These are phyloP conservation scores for Xylota segnis DNA, from an alignment of 2,888 invertebrate genomes.

Conservation along the genomic window DNA sequence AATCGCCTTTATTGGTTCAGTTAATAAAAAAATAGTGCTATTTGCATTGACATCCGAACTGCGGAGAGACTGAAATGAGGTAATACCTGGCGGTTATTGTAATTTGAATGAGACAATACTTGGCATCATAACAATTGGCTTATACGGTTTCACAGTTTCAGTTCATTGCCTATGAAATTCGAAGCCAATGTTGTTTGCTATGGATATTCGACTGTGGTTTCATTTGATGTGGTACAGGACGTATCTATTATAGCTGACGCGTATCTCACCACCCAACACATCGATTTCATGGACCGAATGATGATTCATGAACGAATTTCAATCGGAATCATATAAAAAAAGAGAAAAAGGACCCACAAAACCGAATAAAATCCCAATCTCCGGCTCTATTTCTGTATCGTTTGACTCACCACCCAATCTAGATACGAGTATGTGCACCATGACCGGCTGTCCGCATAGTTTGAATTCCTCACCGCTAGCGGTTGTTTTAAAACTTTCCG, in stretches of 20 bases:
- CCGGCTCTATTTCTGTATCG: constrained; percentile 19
- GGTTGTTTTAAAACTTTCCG: constrained; percentile 4
- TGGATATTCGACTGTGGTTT: neutral
- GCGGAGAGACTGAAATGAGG: constrained; percentile 6
- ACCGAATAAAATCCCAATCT: constrained; percentile 7
- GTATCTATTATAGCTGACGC: neutral
- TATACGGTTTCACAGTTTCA: constrained; percentile 27
- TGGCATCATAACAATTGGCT: constrained; percentile 12
- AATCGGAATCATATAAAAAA: constrained; percentile 34
- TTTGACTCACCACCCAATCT: constrained; percentile 23
- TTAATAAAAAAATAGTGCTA: constrained; percentile 8
- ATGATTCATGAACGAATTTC: constrained; percentile 3
- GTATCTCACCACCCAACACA: neutral
- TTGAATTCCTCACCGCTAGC: constrained; percentile 24
- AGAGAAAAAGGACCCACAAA: neutral
- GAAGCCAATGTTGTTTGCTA: neutral
- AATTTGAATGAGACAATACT: constrained; percentile 14
- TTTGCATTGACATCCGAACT: constrained; percentile 29
- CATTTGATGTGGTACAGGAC: neutral
- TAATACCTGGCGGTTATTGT: constrained; percentile 27
- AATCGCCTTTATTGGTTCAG: constrained; percentile 3
- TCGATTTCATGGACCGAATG: neutral
- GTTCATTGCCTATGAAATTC: constrained; percentile 26
- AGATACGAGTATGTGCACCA: constrained; percentile 22
- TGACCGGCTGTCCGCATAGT: constrained; percentile 17